These are phyloP conservation scores for Nephrotoma appendiculata DNA, from an alignment of 2,888 invertebrate species.

Conservation along the genomic window DNA sequence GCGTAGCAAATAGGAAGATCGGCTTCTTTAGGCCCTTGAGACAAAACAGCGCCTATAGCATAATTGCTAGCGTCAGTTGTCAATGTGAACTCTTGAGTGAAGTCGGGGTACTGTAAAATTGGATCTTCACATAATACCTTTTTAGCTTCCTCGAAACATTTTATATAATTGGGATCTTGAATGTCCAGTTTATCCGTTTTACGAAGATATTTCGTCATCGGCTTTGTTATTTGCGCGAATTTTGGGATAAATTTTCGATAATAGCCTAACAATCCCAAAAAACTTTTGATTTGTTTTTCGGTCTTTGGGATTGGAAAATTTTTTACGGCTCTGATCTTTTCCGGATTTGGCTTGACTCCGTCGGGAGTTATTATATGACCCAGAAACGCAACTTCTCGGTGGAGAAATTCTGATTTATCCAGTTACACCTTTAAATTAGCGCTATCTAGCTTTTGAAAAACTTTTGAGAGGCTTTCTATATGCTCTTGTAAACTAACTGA, in stretches of 20 bases:
- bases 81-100: not conserved
- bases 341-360: conserved; percentile 21
- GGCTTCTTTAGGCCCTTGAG: no score
- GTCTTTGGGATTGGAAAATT: conserved; percentile 17
- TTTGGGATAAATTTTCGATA: conserved; percentile 9
- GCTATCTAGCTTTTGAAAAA: not conserved
- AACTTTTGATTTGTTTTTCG: conserved; percentile 18
- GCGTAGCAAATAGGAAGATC: no score
- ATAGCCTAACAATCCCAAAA: conserved; percentile 11
- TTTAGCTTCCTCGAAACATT: conserved; percentile 10
- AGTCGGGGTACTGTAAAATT: conserved; percentile 13
- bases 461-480: not conserved
- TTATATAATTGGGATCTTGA: conserved; percentile 7
- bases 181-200: no score
- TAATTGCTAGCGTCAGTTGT: not conserved
- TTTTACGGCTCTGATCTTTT: conserved; percentile 18
- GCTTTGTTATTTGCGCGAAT: conserved; percentile 9
- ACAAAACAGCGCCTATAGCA: no score
- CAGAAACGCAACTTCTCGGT: conserved; percentile 18
- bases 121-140: conserved; percentile 15
- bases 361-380: conserved; percentile 22
- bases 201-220: conserved; percentile 8
- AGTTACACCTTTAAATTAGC: conserved; percentile 13
- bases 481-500: no score
- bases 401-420: conserved; percentile 14